Base-by-base conservation (phyloP, 2,888 invertebrate species). In the Frankliniella fusca region DNA sequence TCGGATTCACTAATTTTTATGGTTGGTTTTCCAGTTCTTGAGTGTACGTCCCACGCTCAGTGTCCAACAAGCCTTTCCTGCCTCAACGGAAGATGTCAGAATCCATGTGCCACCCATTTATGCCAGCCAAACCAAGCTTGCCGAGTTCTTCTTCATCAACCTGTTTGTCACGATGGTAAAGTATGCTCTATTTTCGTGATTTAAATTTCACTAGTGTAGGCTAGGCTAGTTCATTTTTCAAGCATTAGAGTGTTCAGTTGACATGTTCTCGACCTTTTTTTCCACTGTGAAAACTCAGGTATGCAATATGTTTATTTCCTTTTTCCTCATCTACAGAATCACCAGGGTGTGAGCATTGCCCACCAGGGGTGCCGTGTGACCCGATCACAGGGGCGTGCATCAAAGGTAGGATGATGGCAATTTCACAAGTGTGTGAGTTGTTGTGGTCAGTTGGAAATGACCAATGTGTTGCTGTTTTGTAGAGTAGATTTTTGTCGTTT, bases 1-100 rank as follows among this genome's bases (percentile, higher is more conserved):
- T 54, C 48, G 28, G 61, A 80, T 83, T 83, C 80, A n/a, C 81
- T 82, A 80, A 84, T 84, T 84, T 81, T 80, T 83, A 82, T 83
- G 83, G 48, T 80, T 80, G 81, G 82, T 84, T 85, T 86, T 86
- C 83, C 88, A 95, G 95, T 94, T 90, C 91, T 94, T 87, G 93
- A 93, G 87, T 97, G 97, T 89, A 90, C 92, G 83, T 92, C 93
- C 81, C 94, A 96, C 88, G 92, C 92, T 86, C 94, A 96, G 85
- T 97, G 97, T 87, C 91, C 94, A 76, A 88, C 90, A 80, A 93
- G 93, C 85, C 91, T 94, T 87, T 93, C 95, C 85, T 97, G 97
- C 88, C 90, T 95, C 85, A 92, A 92, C 87, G 92, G 93, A 28
- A 91, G 93, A 85, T 97, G 97, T 87, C 91, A 93, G 84, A 95